A percentile compares a stretch with the other conserved stretches of the same genome.
Conservation (phyloP, 2,113 vertebrate species). For the Myotis yumanensis region DNA sequence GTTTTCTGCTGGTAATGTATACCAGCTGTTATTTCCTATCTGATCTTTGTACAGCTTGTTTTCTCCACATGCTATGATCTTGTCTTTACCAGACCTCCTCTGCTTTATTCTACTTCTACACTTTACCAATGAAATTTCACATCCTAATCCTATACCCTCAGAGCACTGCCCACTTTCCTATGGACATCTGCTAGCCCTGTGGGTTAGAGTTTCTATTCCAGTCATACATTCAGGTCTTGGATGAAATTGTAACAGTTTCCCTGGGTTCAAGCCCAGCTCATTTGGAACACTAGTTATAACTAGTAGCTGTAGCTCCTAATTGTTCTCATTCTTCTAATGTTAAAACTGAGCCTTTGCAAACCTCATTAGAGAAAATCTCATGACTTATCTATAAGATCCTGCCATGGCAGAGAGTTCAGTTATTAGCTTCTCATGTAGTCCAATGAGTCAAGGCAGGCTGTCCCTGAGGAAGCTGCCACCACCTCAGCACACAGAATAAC, state of each 20-base stretch:
- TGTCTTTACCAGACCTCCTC: slow-evolving; percentile 33
- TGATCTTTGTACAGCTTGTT: slow-evolving; percentile 6
- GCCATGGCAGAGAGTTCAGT: slow-evolving; percentile 20
- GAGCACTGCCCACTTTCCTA: neutral
- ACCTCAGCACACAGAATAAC: slow-evolving; percentile 21
- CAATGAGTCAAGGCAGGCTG: slow-evolving; percentile 55
- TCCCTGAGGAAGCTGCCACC: slow-evolving; percentile 28
- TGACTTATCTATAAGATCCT: slow-evolving; percentile 32
- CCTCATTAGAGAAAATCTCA: slow-evolving; percentile 41
- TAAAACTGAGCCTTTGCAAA: slow-evolving; percentile 52
- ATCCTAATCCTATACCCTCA: slow-evolving; percentile 28
- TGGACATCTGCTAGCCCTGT: neutral
- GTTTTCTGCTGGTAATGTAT: neutral
- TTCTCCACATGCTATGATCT: slow-evolving; percentile 36
- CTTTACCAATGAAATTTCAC: slow-evolving; percentile 29
- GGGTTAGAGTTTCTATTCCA: neutral
- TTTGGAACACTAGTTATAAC: slow-evolving; percentile 40
- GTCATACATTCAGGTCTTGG: neutral
- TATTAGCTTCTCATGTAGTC: slow-evolving; percentile 43
- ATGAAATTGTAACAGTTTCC: slow-evolving; percentile 53
- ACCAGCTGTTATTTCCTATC: neutral
- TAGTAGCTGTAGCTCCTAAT: slow-evolving; percentile 46
- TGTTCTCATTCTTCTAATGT: slow-evolving; percentile 20
- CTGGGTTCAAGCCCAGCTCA: neutral
- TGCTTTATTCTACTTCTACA: slow-evolving; percentile 47